Evolutionary conservation across 2,888 invertebrate genomes (phyloP), one percentile per base, ranked within the genome.

Genomic region (Sericinus montela): DNA sequence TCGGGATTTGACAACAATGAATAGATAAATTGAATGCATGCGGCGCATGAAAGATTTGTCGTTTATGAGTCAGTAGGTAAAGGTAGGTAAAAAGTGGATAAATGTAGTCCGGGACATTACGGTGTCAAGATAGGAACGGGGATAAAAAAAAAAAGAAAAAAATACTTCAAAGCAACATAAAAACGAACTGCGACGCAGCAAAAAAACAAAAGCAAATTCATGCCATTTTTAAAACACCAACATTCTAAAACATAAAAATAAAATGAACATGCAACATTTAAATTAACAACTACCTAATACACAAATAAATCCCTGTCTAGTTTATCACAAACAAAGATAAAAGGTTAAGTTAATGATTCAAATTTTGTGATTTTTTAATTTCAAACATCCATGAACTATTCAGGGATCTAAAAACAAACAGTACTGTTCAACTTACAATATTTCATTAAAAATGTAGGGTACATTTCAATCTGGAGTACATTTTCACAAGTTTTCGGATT

Each of bases 81-180:
- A 8, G 35, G 23, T 10, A 11, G 40, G 23, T 23, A 10, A 3
- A 32, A 14, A 32, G 29, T 11, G 36, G 35, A 35, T 29, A 14
- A 25, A 34, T 25, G 30, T 6, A 37, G 29, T 13, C 7, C 19
- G 44, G 38, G 10, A n/a, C 16, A 19, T 42, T 28, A 28, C 11
- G 32, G 15, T 30, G 29, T 29, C 1, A 8, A 14, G 45, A 64
- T 61, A 13, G 30, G 62, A 64, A 57, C 55, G 52, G 68, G 58
- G 67, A 68, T 63, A 69, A 73, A 69, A 73, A 75, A 72, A 65
- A 64, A 72, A 75, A n/a, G n/a, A n/a, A 77, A 67, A 76, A 69
- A 74, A 75, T 71, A 76, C 75, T 76, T 84, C 79, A 84, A 87
- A 88, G 86, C 86, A 80, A 85, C 82, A 81, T 75, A 79, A 81